Percentiles rank a stretch among this genome's conserved stretches.
Evolutionary conservation across 2,113 vertebrate species (phyloP).

Genomic region (Ibidorhyncha struthersii): DNA sequence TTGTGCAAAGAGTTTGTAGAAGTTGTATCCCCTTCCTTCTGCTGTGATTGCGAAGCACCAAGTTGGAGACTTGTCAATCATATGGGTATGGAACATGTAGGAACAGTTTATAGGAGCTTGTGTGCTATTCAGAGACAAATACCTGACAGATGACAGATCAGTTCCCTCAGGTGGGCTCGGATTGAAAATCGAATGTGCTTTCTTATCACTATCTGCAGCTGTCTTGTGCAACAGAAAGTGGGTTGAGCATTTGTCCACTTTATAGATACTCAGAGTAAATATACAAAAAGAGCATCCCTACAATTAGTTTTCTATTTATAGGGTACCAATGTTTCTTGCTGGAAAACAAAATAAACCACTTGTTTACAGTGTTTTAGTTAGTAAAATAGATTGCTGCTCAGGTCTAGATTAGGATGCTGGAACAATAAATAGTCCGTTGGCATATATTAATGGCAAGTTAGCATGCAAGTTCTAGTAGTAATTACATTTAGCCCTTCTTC

Average conservation of each 20-base stretch:
- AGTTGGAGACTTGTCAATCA: neutral
- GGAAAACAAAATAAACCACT: neutral
- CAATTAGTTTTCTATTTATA: neutral
- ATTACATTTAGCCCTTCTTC: neutral
- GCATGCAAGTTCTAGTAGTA: neutral
- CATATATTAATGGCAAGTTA: neutral
- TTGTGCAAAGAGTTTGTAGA: neutral
- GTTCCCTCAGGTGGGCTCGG: neutral
- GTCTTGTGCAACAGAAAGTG: neutral
- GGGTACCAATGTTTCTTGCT: accelerated
- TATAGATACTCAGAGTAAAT: neutral
- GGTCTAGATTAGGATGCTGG: neutral
- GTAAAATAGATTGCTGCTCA: neutral
- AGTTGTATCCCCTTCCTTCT: neutral
- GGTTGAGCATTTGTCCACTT: neutral
- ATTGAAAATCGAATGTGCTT: neutral
- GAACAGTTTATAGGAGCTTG: neutral
- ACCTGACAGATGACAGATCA: neutral
- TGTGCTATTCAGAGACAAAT: neutral
- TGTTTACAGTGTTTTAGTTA: neutral
- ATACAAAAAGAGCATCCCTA: neutral
- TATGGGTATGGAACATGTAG: neutral
- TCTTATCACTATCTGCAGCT: neutral
- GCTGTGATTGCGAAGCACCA: neutral
- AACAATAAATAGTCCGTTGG: neutral